Base-by-base conservation (phyloP, 1,140 invertebrate genomes). In the Halictus rubicundus region DNA sequence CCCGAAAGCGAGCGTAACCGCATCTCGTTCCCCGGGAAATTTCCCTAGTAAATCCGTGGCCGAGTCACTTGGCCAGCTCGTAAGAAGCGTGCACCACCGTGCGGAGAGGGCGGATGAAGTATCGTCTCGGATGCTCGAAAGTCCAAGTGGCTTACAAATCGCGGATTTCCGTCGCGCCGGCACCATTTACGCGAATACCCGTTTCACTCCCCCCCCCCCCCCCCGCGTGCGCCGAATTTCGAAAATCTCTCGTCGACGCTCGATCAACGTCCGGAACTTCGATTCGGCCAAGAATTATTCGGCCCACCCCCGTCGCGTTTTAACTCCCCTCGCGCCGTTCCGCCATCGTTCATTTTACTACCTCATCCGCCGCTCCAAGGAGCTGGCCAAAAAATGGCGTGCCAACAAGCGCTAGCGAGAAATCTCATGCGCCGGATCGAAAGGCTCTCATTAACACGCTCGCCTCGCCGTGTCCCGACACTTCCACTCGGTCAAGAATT, bases 111-210 rank as follows among this genome's bases (percentile, higher is more conserved):
- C 61, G 79, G 86, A 85, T 82, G 80, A 87, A 79, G 80, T 87
- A 87, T 85, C 85, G 85, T 74, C 78, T 84, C 83, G 85, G 82
- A 73, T 82, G 78, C 85, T 87, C 82, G 76, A 87, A 83, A 87
- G 81, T 87, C 82, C 82, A 83, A 87, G 87, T 88, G 81, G 87
- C 83, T 88, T 88, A 85, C 86, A 84, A 88, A 88, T 88, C 87
- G 87, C 65, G 76, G 79, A 88, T 88, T 88, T 88, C 83, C 85
- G 82, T 86, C 78, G 78, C 84, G 65, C 60, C 61, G 65, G 72
- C 75, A 76, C 23, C 69, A 54, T 87, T 86, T 68, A 82, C 73
- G 76, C 68, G 68, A 69, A 64, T 86, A n/a, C 66, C 59, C 64
- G 54, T 57, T 57, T n/a, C 54, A n/a, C 21, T 5, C 54, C n/a